phyloP scores from a whole-genome alignment of 2,113 vertebrate species.

The Serinus canaria region DNA sequence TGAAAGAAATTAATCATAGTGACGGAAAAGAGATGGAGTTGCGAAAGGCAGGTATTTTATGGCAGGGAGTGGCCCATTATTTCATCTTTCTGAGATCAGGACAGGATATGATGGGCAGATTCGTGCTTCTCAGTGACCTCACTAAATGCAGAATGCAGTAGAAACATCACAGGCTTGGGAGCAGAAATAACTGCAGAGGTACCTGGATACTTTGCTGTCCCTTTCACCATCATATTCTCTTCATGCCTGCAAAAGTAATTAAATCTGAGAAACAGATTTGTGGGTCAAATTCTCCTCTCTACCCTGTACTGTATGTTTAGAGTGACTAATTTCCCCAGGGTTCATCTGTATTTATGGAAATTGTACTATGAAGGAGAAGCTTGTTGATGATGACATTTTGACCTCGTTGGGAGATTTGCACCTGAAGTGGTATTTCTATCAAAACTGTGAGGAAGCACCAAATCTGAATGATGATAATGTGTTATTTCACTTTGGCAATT shows the following conservation, averaged over 20 bases:
- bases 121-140: fast-evolving
- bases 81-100: not conserved
- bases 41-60: not conserved
- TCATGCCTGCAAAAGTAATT: not conserved
- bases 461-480: not conserved
- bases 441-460: not conserved
- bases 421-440: not conserved
- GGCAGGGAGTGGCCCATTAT: not conserved
- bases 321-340: not conserved
- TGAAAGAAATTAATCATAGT: not conserved
- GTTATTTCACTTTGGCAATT: not conserved
- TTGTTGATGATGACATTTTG: not conserved
- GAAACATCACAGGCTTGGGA: not conserved
- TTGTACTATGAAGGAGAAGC: not conserved
- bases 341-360: not conserved
- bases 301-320: not conserved
- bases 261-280: not conserved
- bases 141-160: not conserved
- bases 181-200: not conserved
- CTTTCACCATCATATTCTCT: not conserved
- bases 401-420: not conserved
- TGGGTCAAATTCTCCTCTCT: not conserved
- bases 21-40: not conserved
- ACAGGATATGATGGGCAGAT: not conserved
- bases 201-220: not conserved